Evolutionary conservation across 2,113 vertebrate species (phyloP).

Genomic region (Spea bombifrons): DNA sequence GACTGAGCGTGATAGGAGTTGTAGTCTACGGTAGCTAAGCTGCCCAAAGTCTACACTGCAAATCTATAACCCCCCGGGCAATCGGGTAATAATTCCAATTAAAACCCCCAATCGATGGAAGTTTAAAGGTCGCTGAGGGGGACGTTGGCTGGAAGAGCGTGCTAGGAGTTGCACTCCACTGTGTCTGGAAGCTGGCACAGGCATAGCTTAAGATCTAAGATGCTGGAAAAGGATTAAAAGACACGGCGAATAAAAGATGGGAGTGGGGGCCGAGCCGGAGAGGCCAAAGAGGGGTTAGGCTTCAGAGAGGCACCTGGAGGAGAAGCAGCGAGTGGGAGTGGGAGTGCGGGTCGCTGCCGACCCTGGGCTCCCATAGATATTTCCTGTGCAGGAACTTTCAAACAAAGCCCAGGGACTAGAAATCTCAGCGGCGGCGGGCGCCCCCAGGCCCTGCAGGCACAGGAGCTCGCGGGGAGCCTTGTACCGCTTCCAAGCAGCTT

Average conservation of each 20-base stretch:
- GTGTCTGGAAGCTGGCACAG: background rate
- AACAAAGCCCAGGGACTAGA: too few species aligned
- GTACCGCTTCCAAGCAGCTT: constrained; percentile 25
- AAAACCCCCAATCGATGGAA: too few species aligned
- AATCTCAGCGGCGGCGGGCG: background rate
- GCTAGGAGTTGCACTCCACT: background rate
- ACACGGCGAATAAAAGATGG: background rate
- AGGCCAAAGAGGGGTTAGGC: background rate
- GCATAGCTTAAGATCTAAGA: background rate
- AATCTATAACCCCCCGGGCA: too few species aligned
- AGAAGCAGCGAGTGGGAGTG: background rate
- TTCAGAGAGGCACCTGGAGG: background rate
- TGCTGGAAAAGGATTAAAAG: background rate
- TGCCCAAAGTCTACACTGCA: too few species aligned
- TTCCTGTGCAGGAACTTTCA: too few species aligned
- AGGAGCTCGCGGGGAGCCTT: constrained; percentile 13
- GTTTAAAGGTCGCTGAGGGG: background rate
- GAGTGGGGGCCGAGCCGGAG: background rate
- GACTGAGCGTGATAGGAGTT: too few species aligned
- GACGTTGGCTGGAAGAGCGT: background rate
- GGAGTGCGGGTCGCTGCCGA: background rate
- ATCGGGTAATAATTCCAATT: too few species aligned
- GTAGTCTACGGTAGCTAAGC: too few species aligned
- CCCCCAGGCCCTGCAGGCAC: background rate
- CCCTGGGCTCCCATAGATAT: background rate